Percentiles rank a stretch among this genome's conserved stretches.
Conservation (phyloP, 2,113 vertebrate genomes). For the Pimephales promelas region DNA sequence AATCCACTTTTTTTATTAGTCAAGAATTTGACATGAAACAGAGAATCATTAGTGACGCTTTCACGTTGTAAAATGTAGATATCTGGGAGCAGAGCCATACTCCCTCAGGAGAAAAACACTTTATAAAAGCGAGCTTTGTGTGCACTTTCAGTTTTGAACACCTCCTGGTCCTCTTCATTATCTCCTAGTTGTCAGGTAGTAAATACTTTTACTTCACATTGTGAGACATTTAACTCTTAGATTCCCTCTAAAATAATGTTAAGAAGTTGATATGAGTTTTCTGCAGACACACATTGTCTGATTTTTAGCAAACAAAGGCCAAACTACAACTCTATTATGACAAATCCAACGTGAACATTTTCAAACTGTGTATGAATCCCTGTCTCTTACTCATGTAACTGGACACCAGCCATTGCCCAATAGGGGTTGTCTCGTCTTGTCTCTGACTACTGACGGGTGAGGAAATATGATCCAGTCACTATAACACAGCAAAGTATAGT, state of each 20-base stretch:
- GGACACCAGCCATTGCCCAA: constrained; percentile 15
- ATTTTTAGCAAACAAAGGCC: constrained; percentile 1
- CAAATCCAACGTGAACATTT: background rate
- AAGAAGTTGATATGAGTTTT: background rate
- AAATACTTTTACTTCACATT: background rate
- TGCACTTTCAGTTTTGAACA: constrained; percentile 4
- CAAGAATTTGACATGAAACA: background rate
- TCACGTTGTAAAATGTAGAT: background rate
- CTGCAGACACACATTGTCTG: background rate
- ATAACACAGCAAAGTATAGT: background rate
- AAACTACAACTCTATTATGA: background rate
- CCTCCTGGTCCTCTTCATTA: background rate
- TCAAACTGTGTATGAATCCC: background rate
- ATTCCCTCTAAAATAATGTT: background rate
- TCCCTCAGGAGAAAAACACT: background rate
- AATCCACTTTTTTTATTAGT: background rate
- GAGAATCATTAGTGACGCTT: constrained; percentile 1
- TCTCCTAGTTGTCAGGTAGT: background rate
- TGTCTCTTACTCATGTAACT: constrained; percentile 11
- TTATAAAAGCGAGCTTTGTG: background rate
- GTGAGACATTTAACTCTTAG: background rate
- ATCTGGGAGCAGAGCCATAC: background rate
- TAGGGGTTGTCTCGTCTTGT: background rate
- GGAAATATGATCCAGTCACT: background rate
- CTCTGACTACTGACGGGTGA: background rate